Conservation (phyloP, 2,888 invertebrate species). For the Melanargia galathea region DNA sequence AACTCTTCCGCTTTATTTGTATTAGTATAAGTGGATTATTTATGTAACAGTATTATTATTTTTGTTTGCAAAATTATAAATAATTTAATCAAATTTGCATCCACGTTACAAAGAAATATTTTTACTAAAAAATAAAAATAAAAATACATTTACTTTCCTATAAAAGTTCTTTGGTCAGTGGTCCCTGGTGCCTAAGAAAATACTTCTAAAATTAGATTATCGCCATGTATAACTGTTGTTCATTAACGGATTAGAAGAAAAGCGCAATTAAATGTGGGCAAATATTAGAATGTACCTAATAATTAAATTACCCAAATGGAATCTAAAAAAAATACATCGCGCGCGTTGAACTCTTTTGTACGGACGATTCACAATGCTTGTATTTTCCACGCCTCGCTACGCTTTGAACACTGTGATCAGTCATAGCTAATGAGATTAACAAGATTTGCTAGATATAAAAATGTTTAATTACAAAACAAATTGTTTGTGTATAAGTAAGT, state of each 20-base stretch:
- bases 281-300: background rate
- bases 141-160: no score
- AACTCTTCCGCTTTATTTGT: no score
- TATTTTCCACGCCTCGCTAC: conserved; percentile 1
- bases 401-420: background rate
- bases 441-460: background rate
- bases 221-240: no score
- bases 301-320: background rate
- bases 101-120: no score
- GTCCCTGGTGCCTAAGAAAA: no score
- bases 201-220: no score
- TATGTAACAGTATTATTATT: no score
- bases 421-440: background rate
- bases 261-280: background rate
- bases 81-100: no score
- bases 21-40: no score
- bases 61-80: no score
- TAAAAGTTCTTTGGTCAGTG: no score
- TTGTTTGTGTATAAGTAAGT: background rate
- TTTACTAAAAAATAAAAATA: no score
- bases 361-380: conserved; percentile 28
- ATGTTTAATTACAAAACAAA: background rate
- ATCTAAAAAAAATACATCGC: conserved; percentile 20
- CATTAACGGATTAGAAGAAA: background rate
- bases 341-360: conserved; percentile 64